Base-by-base conservation (phyloP, 2,113 vertebrate species). In the Hepsetus odoe region DNA sequence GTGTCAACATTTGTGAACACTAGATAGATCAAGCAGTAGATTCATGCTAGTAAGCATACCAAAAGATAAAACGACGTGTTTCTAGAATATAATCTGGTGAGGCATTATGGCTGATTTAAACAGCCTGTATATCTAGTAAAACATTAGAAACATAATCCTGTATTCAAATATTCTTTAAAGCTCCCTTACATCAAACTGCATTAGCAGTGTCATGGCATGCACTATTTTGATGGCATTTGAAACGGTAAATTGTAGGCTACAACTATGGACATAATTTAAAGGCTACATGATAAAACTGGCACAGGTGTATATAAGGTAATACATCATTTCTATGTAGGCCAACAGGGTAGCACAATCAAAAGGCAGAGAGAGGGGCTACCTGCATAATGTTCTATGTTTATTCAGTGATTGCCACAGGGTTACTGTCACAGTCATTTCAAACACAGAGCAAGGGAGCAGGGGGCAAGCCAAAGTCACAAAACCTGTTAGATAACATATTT, bases 91-190 rank as follows among this genome's bases (percentile, higher is more conserved):
- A 81, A 81, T 83, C 83, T 89, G 85, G 69, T 77, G 55, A 72
- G 68, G 70, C 66, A 81, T 77, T 64, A 86, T 80, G 78, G 59
- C 66, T 73, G 44, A 70, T 76, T 73, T 26, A 82, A 81, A 83
- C 35, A 76, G 67, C 35, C 49, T 11, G 22, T 38, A 64, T 64
- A 32, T 32, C 59, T 35, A 64, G 74, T 12, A 13, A 58, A 78
- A 76, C 79, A 88, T 77, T 77, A 80, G 66, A 82, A 66, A 46
- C 69, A 40, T 82, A 88, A 88, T 86, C 81, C 80, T 62, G 62
- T 55, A 81, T 64, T 77, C 64, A 82, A 22, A 62, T 44, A 18
- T 70, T 76, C 70, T 22, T 26, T 71, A 74, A 20, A 49, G 46
- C 7, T 2, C 20, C 5, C 49, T n/a, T 1, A 1, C 40, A 8